phyloP scores from a whole-genome alignment of 2,797 vertebrate genomes.

The Perodicticus potto region DNA sequence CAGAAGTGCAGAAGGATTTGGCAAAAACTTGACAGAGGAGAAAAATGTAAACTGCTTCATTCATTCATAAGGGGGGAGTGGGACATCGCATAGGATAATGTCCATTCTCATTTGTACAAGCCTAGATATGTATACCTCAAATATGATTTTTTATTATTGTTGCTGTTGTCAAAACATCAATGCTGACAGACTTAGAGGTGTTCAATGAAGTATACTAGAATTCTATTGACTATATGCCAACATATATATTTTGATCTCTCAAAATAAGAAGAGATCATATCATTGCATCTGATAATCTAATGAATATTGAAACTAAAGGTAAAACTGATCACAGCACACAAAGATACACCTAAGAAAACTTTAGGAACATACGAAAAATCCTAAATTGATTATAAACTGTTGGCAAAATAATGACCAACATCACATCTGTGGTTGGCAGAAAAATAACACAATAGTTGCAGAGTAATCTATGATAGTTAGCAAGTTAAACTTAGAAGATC shows the following conservation, averaged over 20 bases:
- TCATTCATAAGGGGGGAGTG: background rate
- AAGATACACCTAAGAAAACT: background rate
- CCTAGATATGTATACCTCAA: background rate
- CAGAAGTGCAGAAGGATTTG: background rate
- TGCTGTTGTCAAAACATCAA: background rate
- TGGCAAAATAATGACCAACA: background rate
- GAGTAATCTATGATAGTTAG: background rate
- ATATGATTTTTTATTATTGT: slow-evolving; percentile 2
- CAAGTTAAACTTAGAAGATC: background rate
- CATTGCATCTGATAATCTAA: background rate
- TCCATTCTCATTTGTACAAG: background rate
- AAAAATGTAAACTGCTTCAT: background rate
- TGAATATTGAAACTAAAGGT: slow-evolving; percentile 1
- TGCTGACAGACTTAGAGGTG: background rate
- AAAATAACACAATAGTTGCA: background rate
- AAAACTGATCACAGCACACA: background rate
- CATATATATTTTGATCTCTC: background rate
- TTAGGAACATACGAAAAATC: background rate
- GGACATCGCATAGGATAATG: background rate
- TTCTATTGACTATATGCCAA: background rate
- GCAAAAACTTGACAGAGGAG: background rate
- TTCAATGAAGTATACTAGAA: background rate
- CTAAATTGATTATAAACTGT: background rate
- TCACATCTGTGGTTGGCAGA: background rate
- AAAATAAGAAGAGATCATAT: background rate